Evolutionary conservation across 1,140 invertebrate species (phyloP).

Genomic region (Trachymyrmex cornetzi): DNA sequence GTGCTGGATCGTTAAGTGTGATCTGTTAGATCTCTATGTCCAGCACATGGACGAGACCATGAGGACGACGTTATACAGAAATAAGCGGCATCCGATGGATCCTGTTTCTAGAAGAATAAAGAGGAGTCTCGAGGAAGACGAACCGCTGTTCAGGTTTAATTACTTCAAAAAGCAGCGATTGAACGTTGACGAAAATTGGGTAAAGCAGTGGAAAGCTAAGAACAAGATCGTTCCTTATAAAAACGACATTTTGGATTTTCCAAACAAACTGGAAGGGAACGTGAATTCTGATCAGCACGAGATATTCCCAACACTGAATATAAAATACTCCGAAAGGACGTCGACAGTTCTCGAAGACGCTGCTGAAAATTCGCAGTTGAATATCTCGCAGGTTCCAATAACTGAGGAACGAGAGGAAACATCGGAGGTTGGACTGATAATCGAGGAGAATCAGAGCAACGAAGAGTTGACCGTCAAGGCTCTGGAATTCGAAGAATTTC

Average conservation of each 20-base stretch:
- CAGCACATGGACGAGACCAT: conserved; percentile 86
- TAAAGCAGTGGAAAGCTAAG: conserved; percentile 65
- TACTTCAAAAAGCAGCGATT: conserved; percentile 80
- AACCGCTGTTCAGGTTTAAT: conserved; percentile 70
- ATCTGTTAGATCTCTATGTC: conserved; percentile 84
- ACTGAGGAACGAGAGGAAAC: background rate
- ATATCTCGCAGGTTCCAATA: background rate
- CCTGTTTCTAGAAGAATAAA: conserved; percentile 63
- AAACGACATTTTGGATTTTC: conserved; percentile 79
- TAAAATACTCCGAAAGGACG: background rate
- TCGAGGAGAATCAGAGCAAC: background rate
- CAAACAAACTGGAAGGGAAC: conserved; percentile 78
- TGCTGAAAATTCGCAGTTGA: background rate
- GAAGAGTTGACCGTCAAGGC: background rate
- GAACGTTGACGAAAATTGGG: conserved; percentile 81
- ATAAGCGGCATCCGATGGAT: conserved; percentile 66
- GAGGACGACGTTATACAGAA: conserved; percentile 75
- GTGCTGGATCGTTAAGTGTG: conserved; percentile 75
- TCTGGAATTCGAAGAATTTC: background rate
- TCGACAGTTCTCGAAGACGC: background rate
- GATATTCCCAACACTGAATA: conserved; percentile 53
- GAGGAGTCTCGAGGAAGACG: conserved; percentile 69
- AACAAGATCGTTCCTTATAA: conserved; percentile 68
- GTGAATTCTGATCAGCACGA: conserved; percentile 75
- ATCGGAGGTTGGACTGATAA: background rate